Percentiles rank a stretch among this genome's conserved stretches.
These are phyloP conservation scores for Stenichneumon culpator DNA, from an alignment of 2,888 invertebrate species.

Conservation along the genomic window DNA sequence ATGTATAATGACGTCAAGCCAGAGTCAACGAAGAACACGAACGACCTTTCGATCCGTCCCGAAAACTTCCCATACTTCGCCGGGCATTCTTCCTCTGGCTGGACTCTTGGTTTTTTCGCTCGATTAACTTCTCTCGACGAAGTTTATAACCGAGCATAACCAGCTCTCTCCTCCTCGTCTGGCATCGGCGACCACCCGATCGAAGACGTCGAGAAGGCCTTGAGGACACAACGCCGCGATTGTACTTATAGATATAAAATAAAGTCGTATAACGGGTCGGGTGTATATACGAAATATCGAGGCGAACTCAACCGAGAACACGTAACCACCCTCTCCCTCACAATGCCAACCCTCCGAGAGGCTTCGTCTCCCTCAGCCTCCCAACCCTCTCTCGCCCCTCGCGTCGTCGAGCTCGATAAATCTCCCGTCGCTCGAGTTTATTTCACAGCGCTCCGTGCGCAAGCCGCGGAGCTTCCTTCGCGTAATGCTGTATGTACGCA, in stretches of 20 bases:
- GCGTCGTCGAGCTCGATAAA: slow-evolving; percentile 69
- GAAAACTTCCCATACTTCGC: slow-evolving; percentile 35
- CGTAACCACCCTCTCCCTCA: slow-evolving; percentile 32
- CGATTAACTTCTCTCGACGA: slow-evolving; percentile 50
- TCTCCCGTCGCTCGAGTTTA: slow-evolving; percentile 65
- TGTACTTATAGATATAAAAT: slow-evolving; percentile 37
- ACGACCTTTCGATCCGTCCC: slow-evolving; percentile 20
- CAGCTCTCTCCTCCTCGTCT: neutral
- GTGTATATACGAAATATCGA: slow-evolving; percentile 45
- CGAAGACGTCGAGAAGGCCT: slow-evolving; percentile 12
- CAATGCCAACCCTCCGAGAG: slow-evolving; percentile 53
- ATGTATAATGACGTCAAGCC: slow-evolving; percentile 24
- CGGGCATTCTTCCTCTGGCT: neutral
- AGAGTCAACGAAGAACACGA: slow-evolving; percentile 37
- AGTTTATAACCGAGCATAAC: slow-evolving; percentile 14
- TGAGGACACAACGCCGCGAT: slow-evolving; percentile 20
- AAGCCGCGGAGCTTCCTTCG: slow-evolving; percentile 31
- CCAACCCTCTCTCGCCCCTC: slow-evolving; percentile 41
- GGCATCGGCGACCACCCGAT: neutral
- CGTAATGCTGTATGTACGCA: slow-evolving; percentile 6
- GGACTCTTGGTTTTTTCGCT: slow-evolving; percentile 47
- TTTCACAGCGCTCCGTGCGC: slow-evolving; percentile 47
- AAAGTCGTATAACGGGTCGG: slow-evolving; percentile 16
- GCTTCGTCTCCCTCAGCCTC: slow-evolving; percentile 32
- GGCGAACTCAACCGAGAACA: slow-evolving; percentile 38